Evolutionary conservation across 1,140 invertebrate species (phyloP).

Genomic region (Hylyphantes graminicola): DNA sequence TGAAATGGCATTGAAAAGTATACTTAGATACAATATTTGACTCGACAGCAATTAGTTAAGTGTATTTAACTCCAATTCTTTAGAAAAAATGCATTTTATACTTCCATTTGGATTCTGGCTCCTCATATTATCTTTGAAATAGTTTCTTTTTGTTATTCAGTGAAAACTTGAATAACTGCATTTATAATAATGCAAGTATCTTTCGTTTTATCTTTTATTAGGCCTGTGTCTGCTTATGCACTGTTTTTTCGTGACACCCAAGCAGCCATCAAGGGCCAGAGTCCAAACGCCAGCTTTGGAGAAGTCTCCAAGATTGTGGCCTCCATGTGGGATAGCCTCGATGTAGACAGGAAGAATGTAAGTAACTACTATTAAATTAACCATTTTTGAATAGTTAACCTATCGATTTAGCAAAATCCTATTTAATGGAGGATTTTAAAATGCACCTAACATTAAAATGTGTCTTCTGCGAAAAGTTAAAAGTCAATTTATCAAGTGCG

Average conservation of each 20-base stretch:
- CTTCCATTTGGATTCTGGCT: too few relatives aligned
- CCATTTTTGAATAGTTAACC: neutral
- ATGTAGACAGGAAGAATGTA: constrained; percentile 93
- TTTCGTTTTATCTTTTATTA: constrained; percentile 67
- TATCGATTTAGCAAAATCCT: too few relatives aligned
- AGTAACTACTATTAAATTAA: constrained; percentile 67
- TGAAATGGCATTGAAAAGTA: too few relatives aligned
- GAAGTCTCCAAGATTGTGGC: constrained; percentile 98
- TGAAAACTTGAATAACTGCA: neutral
- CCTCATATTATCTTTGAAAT: neutral
- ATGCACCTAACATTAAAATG: too few relatives aligned
- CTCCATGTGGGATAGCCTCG: constrained; percentile 97
- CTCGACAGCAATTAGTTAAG: too few relatives aligned
- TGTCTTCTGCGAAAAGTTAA: too few relatives aligned
- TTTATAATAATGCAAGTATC: neutral
- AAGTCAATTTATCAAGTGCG: too few relatives aligned
- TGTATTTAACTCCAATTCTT: too few relatives aligned
- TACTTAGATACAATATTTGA: too few relatives aligned
- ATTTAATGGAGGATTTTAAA: too few relatives aligned
- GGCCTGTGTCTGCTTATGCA: constrained; percentile 96
- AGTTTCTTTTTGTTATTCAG: neutral
- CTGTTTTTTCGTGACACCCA: constrained; percentile 98
- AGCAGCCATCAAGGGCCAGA: constrained; percentile 96
- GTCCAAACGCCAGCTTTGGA: constrained; percentile 96
- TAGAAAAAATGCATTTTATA: too few relatives aligned